Base-by-base conservation (phyloP, 2,888 invertebrate species). In the Ceramica pisi region DNA sequence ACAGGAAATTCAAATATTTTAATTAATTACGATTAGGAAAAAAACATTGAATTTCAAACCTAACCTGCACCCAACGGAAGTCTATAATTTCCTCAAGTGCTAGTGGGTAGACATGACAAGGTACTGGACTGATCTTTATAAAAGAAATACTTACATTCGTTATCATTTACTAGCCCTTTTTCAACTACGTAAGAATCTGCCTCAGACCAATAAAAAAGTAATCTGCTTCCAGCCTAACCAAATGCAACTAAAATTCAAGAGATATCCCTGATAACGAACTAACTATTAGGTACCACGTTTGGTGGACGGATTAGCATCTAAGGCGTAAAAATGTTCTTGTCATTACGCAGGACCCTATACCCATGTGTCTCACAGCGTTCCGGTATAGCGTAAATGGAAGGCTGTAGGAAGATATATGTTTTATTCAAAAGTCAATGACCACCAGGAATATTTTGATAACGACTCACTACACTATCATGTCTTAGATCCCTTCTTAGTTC, bases 61-160 rank as follows among this genome's bases (percentile, higher is more conserved):
- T 44, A 48, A 48, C 12, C 23, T 46, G 26, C 19, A 7, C 50
- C 19, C 48, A 57, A 14, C 35, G 35, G 44, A 21, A 77, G 23
- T n/a, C 23, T 16, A 38, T 26, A 0, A 44, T 38, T 57, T 44
- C 23, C 7, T 12, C 46, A 46, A 67, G 35, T 67, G 21, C 16
- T 48, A 48, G 76, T 71, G 68, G 55, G 76, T 68, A 69, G 41
- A 14, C 14, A 44, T 31, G 7, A 23, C 23, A 10, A 0, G 2
- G 10, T 26, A 51, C 35, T 23, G 23, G 19, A 75, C 10, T 19
- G 31, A 38, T 73, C 19, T 35, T 56, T n/a, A 55, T 14, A 31
- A 23, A n/a, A 51, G 8, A 44, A 16, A 21, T 67, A 46, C n/a
- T n/a, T n/a, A n/a, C n/a, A n/a, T n/a, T n/a, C 75, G 21, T 66